Evolutionary conservation across 2,888 invertebrate species (phyloP).

Genomic region (Ormyrus labotus): DNA sequence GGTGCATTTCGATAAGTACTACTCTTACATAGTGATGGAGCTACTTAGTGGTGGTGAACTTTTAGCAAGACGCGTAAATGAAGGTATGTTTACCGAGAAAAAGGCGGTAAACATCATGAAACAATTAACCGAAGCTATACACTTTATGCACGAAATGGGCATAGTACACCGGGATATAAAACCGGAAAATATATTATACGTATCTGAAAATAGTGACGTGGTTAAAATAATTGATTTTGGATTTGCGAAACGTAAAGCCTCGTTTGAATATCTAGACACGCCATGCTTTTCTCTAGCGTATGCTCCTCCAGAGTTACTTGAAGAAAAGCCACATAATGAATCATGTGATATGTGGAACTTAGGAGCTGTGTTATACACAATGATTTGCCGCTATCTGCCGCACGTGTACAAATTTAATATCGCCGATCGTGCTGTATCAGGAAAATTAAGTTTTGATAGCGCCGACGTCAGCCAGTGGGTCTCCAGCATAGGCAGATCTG

Average conservation of each 20-base stretch:
- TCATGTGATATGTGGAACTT: conserved; percentile 97
- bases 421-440: conserved; percentile 87
- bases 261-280: conserved; percentile 82
- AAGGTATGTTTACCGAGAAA: too few species aligned
- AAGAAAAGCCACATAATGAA: conserved; percentile 88
- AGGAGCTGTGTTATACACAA: conserved; percentile 93
- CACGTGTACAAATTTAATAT: conserved; percentile 84
- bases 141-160: conserved; percentile 88
- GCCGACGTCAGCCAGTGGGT: conserved; percentile 83
- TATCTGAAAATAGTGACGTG: too few species aligned
- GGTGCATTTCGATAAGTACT: conserved; percentile 88
- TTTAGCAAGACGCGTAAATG: not conserved
- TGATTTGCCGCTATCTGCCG: conserved; percentile 92
- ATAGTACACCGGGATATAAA: conserved; percentile 96
- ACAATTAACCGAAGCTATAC: conserved; percentile 70
- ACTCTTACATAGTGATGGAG: conserved; percentile 95
- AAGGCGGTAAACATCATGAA: too few species aligned
- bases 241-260: conserved; percentile 88
- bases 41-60: conserved; percentile 90
- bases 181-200: conserved; percentile 82
- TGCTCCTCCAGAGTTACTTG: conserved; percentile 95
- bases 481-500: conserved; percentile 84
- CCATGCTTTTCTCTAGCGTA: conserved; percentile 97
- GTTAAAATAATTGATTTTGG: conserved; percentile 98
- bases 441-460: conserved; percentile 87